Evolutionary conservation across 2,888 invertebrate genomes (phyloP), one percentile per base, ranked within the genome.

Genomic region (Drosophila neonasuta): DNA sequence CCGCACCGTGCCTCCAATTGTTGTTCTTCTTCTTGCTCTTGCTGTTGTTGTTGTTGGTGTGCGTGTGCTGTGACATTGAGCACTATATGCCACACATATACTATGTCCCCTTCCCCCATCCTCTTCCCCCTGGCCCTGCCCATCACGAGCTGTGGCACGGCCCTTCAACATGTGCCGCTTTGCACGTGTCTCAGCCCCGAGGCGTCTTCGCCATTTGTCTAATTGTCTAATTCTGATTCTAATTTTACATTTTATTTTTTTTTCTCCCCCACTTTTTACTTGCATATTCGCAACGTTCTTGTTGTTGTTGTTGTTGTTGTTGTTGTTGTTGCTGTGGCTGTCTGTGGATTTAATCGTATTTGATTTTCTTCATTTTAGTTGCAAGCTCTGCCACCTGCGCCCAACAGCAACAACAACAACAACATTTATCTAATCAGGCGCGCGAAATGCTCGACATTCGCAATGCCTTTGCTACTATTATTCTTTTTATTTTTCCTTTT

Each of bases 141-240:
- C 24, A 24, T 24, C 24, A 24, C 24, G 24, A 24, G 24, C 24
- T 24, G n/a, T 2, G 11, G 9, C 42, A 41, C 10, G 20, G 32
- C 20, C 58, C 63, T 17, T 41, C 41, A 58, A 51, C 60, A 60
- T 67, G 66, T 69, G 60, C 49, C 66, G 60, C 49, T 62, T 48
- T 39, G 68, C 82, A 84, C 79, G 69, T 74, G 78, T 54, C 61
- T 20, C 36, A 10, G 30, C 59, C 58, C 55, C 46, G 44, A 48
- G 59, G 51, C 49, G 55, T 68, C 58, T 73, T 63, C 29, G 62
- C 83, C 70, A 82, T 81, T 85, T 85, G 68, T 79, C 83, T 79
- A 81, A 81, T 87, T 87, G 87, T 87, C 80, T 67, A 65, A 69
- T 68, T 80, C 64, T 70, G 75, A 68, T 74, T 77, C 85, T 75